These are phyloP conservation scores for Linyphia triangularis DNA, from an alignment of 2,888 invertebrate species.

Conservation along the genomic window DNA sequence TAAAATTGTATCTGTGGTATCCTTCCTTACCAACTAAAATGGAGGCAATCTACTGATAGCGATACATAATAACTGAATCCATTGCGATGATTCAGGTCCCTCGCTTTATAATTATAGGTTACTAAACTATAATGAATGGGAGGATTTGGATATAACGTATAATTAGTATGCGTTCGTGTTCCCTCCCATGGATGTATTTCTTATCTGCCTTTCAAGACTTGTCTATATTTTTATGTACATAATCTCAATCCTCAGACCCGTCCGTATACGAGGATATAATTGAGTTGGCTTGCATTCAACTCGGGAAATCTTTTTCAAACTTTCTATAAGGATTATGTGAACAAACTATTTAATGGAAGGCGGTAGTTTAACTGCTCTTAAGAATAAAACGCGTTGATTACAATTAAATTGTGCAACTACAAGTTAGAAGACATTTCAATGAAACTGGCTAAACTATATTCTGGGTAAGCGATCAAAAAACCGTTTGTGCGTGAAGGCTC, in stretches of 20 bases:
- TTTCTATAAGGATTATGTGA: too few species aligned
- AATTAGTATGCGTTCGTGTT: slow-evolving; percentile 51
- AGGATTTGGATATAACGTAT: slow-evolving; percentile 41
- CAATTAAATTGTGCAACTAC: too few species aligned
- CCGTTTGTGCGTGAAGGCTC: too few species aligned
- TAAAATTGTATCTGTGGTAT: too few species aligned
- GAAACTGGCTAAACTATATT: too few species aligned
- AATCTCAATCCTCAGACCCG: slow-evolving; percentile 1
- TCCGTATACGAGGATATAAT: slow-evolving; percentile 17
- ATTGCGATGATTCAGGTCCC: slow-evolving; percentile 5
- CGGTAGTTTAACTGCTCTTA: too few species aligned
- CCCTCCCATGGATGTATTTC: slow-evolving; percentile 41
- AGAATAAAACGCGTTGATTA: too few species aligned
- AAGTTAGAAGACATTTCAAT: too few species aligned
- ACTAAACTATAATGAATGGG: slow-evolving; percentile 52
- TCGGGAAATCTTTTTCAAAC: too few species aligned
- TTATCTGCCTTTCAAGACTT: slow-evolving; percentile 44
- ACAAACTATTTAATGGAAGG: too few species aligned
- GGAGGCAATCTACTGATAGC: slow-evolving; percentile 36
- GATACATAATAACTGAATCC: slow-evolving; percentile 30
- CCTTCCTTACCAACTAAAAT: slow-evolving; percentile 37
- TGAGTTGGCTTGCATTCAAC: slow-evolving; percentile 6
- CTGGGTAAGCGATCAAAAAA: too few species aligned
- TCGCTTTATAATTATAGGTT: slow-evolving; percentile 56
- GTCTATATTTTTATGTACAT: slow-evolving; percentile 42